Conservation (phyloP, 2,797 vertebrate genomes). For the Alouatta caraya region DNA sequence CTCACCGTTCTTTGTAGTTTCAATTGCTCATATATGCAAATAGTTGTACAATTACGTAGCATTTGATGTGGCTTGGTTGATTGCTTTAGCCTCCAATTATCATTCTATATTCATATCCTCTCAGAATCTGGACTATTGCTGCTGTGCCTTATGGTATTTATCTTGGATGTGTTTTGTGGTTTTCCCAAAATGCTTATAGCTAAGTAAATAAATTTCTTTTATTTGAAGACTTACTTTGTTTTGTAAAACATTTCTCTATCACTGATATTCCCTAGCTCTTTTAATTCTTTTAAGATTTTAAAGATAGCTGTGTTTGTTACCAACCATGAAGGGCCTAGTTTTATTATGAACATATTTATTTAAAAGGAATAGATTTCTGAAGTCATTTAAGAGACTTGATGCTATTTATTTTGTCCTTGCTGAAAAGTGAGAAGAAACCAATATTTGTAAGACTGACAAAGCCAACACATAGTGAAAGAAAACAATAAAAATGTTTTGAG, state of each 20-base stretch:
- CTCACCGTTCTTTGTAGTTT: not conserved
- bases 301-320: not conserved
- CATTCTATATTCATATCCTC: not conserved
- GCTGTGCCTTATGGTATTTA: not conserved
- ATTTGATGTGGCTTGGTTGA: not conserved
- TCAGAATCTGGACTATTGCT: not conserved
- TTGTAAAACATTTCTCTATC: not conserved
- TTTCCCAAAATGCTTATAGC: not conserved
- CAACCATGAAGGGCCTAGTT: not conserved
- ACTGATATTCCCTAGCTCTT: not conserved
- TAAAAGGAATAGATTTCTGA: not conserved
- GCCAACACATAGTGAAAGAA: not conserved
- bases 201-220: slow-evolving; percentile 10
- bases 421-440: not conserved
- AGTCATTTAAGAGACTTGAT: not conserved
- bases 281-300: not conserved
- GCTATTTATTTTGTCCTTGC: not conserved
- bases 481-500: not conserved
- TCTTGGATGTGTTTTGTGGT: not conserved
- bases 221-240: not conserved
- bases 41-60: not conserved
- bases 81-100: not conserved
- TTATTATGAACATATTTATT: not conserved
- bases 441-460: not conserved
- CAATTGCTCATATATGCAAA: not conserved